Percentiles rank a stretch among this genome's conserved stretches.
phyloP scores from a whole-genome alignment of 2,113 vertebrate species.

The Neogale vison region DNA sequence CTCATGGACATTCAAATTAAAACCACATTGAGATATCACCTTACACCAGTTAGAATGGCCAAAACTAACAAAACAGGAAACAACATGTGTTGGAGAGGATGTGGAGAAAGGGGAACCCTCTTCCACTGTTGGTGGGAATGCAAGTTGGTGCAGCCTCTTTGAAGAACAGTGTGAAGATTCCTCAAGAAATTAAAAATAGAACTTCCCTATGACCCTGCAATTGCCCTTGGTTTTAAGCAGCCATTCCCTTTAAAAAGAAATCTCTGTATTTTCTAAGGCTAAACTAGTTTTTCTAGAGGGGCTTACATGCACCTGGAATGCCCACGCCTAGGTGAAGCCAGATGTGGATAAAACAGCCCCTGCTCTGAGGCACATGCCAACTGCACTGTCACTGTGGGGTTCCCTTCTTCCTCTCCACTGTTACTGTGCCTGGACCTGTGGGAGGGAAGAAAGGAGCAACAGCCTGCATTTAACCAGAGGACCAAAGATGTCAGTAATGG shows the following conservation, averaged over 20 bases:
- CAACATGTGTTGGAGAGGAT: no score
- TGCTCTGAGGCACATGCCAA: constrained; percentile 4
- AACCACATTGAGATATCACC: no score
- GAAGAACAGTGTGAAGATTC: no score
- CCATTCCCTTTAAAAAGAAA: constrained; percentile 52
- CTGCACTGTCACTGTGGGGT: background rate
- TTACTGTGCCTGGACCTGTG: background rate
- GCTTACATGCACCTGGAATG: constrained; percentile 49
- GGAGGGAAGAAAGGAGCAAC: background rate
- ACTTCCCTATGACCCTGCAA: no score
- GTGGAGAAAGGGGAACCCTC: no score
- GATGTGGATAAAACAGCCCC: constrained; percentile 36
- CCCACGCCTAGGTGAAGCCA: constrained; percentile 1
- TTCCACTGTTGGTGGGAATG: no score
- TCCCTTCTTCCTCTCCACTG: constrained; percentile 18
- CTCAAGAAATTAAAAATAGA: no score
- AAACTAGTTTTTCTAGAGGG: constrained; percentile 68
- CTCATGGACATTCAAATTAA: no score
- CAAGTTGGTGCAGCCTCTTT: no score
- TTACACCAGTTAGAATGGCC: no score
- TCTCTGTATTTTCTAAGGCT: constrained; percentile 59
- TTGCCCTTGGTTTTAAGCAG: no score
- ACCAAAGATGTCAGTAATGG: constrained; percentile 22
- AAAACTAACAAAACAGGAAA: no score
- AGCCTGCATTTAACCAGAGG: constrained; percentile 17